Evolutionary conservation across 2,797 vertebrate genomes (phyloP).

Genomic region (Helarctos malayanus): DNA sequence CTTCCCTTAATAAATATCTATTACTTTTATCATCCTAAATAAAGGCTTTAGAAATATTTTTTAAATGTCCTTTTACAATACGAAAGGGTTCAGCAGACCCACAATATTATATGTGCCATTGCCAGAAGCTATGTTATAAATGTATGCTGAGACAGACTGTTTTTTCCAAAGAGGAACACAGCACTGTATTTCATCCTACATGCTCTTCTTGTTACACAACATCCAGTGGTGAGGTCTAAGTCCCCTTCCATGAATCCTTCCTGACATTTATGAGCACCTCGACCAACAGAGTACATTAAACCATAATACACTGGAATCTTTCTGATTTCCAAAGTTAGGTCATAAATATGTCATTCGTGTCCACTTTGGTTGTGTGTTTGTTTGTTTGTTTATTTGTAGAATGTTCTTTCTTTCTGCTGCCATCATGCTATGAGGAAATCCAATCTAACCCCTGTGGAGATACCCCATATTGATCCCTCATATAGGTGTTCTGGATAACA

Average conservation of each 20-base stretch:
- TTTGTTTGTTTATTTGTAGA: neutral
- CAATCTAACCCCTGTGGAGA: neutral
- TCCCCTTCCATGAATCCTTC: neutral
- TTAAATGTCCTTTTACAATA: neutral
- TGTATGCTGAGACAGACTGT: neutral
- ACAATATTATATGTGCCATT: neutral
- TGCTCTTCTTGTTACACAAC: neutral
- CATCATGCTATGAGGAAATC: neutral
- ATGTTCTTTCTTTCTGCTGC: neutral
- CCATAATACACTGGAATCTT: neutral
- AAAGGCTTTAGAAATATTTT: neutral
- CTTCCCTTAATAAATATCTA: slow-evolving; percentile 11
- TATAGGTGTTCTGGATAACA: neutral
- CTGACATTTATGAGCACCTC: neutral
- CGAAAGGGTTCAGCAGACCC: neutral
- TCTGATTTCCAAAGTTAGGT: neutral
- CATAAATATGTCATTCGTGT: neutral
- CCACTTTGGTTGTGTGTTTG: neutral
- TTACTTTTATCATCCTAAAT: neutral
- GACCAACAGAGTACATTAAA: neutral
- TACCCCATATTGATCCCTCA: neutral
- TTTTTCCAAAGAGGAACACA: neutral
- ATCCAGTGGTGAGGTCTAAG: neutral
- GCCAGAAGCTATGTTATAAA: neutral
- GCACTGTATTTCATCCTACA: neutral